Evolutionary conservation across 2,888 invertebrate species (phyloP).

Genomic region (Ptychoptera contaminata): DNA sequence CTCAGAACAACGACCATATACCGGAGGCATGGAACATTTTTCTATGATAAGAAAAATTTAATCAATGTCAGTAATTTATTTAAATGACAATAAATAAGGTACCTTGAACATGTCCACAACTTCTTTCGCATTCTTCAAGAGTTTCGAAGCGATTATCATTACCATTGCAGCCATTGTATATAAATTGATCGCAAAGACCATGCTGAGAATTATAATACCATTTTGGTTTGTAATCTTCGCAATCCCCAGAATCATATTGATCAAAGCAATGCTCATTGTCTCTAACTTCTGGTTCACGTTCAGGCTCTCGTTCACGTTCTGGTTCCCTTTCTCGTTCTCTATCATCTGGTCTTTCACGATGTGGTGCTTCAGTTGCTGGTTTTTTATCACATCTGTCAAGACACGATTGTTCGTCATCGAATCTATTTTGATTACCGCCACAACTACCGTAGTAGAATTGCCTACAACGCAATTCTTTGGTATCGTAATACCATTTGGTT

Average conservation of each 20-base stretch:
- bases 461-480: constrained; percentile 51
- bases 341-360: constrained; percentile 9
- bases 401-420: constrained; percentile 50
- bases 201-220: constrained; percentile 59
- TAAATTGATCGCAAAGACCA: constrained; percentile 62
- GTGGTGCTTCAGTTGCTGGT: constrained; percentile 24
- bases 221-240: constrained; percentile 37
- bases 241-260: constrained; percentile 49
- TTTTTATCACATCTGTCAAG: constrained; percentile 43
- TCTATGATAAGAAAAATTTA: neutral
- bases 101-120: constrained; percentile 50
- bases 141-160: constrained; percentile 64
- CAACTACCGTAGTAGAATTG: constrained; percentile 86
- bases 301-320: constrained; percentile 3
- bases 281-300: neutral
- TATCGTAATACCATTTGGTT: constrained; percentile 71
- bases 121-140: constrained; percentile 50
- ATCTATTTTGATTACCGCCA: constrained; percentile 82
- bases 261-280: constrained; percentile 50
- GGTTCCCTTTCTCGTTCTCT: constrained; percentile 7
- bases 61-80: too few relatives aligned
- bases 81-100: constrained; percentile 12
- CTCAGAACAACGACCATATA: constrained; percentile 22
- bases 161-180: constrained; percentile 67
- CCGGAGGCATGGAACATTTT: constrained; percentile 20